A percentile compares a stretch with the other conserved stretches of the same genome.
Evolutionary conservation across 2,113 vertebrate species (phyloP).

Genomic region (Gulo gulo): DNA sequence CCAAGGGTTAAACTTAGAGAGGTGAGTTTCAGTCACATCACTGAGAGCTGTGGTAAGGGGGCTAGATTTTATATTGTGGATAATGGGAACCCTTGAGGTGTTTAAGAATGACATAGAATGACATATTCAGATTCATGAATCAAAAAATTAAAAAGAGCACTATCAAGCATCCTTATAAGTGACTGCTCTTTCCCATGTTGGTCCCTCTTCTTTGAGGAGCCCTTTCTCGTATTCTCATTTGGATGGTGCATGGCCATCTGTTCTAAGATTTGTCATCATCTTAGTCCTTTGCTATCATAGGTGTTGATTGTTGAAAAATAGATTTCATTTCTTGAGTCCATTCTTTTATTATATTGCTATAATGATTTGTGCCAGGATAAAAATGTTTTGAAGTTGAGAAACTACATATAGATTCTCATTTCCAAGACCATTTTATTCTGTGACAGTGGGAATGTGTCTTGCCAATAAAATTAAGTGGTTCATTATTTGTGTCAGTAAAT

Average conservation of each 20-base stretch:
- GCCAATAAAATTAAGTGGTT: neutral
- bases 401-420: neutral
- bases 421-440: conserved; percentile 2
- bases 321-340: neutral
- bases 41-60: neutral
- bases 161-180: neutral
- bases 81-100: neutral
- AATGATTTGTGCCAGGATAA: conserved; percentile 15
- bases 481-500: neutral
- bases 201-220: neutral
- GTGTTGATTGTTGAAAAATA: neutral
- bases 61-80: neutral
- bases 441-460: neutral
- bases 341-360: neutral
- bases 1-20: neutral
- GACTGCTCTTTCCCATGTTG: neutral
- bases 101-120: neutral
- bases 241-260: neutral
- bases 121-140: neutral
- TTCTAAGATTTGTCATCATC: neutral
- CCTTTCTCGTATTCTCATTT: neutral
- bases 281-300: neutral
- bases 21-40: neutral
- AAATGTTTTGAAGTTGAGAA: neutral
- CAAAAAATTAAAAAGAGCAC: neutral